phyloP scores from a whole-genome alignment of 2,888 invertebrate genomes.

The Acronicta aceris region DNA sequence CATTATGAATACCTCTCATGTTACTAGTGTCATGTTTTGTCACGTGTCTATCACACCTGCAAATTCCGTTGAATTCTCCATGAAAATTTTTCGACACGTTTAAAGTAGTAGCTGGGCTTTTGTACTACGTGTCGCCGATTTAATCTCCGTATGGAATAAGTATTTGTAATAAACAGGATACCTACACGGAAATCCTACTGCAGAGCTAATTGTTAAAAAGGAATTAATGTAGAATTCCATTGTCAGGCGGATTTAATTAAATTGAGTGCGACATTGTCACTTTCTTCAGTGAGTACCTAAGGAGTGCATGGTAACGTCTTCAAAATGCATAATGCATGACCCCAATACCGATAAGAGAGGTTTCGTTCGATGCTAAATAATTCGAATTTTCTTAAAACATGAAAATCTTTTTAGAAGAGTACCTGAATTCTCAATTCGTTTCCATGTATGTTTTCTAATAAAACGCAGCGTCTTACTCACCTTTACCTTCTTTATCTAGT shows the following conservation, averaged over 20 bases:
- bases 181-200: too few relatives aligned
- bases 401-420: slow-evolving; percentile 6
- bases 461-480: background rate
- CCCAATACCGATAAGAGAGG: slow-evolving; percentile 1
- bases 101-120: too few relatives aligned
- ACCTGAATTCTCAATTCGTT: background rate
- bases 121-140: too few relatives aligned
- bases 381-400: slow-evolving; percentile 11
- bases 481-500: background rate
- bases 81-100: too few relatives aligned
- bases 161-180: too few relatives aligned
- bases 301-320: background rate
- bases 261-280: background rate
- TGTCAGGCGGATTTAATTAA: background rate
- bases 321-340: slow-evolving; percentile 11
- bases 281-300: background rate
- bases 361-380: slow-evolving; percentile 10
- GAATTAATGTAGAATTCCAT: background rate
- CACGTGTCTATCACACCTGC: too few relatives aligned
- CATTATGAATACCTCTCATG: too few relatives aligned
- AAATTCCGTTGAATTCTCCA: too few relatives aligned
- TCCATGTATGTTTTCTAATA: background rate
- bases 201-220: too few relatives aligned
- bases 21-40: too few relatives aligned
- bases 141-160: too few relatives aligned